Evolutionary conservation across 2,797 vertebrate species (phyloP).

Genomic region (Hyperoplus immaculatus): DNA sequence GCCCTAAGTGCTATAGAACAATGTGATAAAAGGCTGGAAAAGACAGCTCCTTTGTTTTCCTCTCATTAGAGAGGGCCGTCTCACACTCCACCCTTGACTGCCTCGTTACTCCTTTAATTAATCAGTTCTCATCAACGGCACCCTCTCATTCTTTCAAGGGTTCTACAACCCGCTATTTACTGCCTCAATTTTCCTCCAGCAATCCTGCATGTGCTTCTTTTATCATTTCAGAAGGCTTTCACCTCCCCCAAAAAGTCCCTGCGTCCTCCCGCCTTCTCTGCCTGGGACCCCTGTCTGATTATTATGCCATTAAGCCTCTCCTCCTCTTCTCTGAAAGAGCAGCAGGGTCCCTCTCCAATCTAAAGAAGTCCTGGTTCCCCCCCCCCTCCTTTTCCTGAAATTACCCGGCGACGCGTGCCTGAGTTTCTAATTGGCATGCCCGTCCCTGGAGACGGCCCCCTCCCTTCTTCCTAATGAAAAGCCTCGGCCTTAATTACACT

Average conservation of each 20-base stretch:
- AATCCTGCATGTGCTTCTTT: constrained; percentile 70
- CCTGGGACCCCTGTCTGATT: constrained; percentile 87
- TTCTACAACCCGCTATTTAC: constrained; percentile 77
- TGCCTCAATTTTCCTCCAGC: constrained; percentile 69
- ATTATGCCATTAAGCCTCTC: constrained; percentile 90
- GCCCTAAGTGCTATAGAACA: constrained; percentile 70
- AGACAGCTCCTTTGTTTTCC: constrained; percentile 84
- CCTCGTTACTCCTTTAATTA: constrained; percentile 88
- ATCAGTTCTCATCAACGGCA: constrained; percentile 86
- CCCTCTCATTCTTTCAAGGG: constrained; percentile 79
- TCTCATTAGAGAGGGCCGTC: constrained; percentile 84
- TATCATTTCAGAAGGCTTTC: constrained; percentile 74
- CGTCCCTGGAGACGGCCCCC: constrained; percentile 88
- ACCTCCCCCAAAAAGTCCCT: constrained; percentile 76
- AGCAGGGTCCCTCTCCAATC: constrained; percentile 89
- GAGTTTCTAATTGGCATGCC: constrained; percentile 91
- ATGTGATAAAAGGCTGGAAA: constrained; percentile 77
- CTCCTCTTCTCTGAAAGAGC: constrained; percentile 86
- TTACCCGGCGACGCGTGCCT: constrained; percentile 91
- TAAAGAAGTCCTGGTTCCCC: constrained; percentile 88
- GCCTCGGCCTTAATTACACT: constrained; percentile 93
- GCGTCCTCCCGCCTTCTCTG: constrained; percentile 73
- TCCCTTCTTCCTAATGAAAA: constrained; percentile 91
- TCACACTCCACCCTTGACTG: constrained; percentile 84
- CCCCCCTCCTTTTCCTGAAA: constrained; percentile 88